Conservation (phyloP, 2,797 vertebrate genomes). For the Clarias laeviceps region DNA sequence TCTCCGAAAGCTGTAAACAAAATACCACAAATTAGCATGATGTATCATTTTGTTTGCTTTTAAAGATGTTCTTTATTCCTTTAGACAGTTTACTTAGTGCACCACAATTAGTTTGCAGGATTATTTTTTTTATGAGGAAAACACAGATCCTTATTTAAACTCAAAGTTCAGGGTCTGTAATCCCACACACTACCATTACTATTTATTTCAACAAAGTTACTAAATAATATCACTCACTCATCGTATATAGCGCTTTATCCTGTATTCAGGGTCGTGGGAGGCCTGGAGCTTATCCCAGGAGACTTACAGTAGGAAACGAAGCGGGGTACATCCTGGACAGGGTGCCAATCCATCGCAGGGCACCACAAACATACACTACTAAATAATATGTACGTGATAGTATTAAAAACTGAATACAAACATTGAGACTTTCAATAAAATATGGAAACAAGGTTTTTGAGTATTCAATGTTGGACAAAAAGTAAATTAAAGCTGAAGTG, state of each 20-base stretch:
- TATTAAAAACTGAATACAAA: not conserved
- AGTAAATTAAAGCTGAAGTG: too few species aligned
- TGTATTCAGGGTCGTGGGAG: too few species aligned
- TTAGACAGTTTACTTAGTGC: not conserved
- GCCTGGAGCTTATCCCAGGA: too few species aligned
- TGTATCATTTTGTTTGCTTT: slow-evolving; percentile 3
- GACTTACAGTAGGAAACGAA: too few species aligned
- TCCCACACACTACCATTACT: not conserved
- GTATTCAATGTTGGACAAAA: not conserved
- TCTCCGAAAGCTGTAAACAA: slow-evolving; percentile 3
- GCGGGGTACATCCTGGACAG: too few species aligned
- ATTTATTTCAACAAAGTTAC: not conserved
- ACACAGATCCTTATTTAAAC: not conserved
- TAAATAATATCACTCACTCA: not conserved
- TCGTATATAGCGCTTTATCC: too few species aligned
- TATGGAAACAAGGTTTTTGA: not conserved
- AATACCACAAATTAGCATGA: not conserved
- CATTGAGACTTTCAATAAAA: not conserved
- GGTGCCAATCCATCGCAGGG: too few species aligned
- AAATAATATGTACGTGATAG: not conserved
- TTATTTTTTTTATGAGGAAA: not conserved
- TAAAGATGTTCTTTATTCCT: not conserved
- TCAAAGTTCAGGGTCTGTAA: slow-evolving; percentile 1
- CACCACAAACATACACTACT: too few species aligned
- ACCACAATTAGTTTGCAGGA: not conserved